Evolutionary conservation across 2,113 vertebrate genomes (phyloP), one percentile per base, ranked within the genome.

Genomic region (Crocuta crocuta): DNA sequence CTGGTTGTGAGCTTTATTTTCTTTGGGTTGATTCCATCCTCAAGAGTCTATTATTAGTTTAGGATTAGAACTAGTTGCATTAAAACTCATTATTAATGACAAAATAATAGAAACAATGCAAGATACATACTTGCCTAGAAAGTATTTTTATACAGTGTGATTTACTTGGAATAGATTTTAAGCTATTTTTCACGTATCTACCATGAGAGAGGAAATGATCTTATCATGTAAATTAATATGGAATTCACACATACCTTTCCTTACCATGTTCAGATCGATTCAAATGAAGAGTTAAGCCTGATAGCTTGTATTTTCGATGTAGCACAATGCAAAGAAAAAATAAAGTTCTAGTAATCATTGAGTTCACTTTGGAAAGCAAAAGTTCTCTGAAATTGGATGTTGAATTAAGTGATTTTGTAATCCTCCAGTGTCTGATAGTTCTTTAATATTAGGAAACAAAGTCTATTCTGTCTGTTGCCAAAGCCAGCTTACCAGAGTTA

Each of bases 321-420:
- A 70, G 24, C 65, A 53, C 24, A 45, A 23, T 43, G 21, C n/a
- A 86, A 85, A 91, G 71, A 9, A 58, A 33, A 66, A 48, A 81
- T 13, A 45, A 66, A 55, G 8, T 79, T 28, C 10, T 65, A 65
- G 16, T 88, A 50, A 48, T 79, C 50, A 43, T 24, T 58, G 65
- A 65, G 13, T 83, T 66, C 13, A 68, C 61, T 91, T 78, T 90
- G 86, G 74, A 83, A 93, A 93, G 55, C 33, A 84, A 74, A 61
- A 15, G 1, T 39, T 71, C 48, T 55, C 31, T 94, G 43, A 81
- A 93, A 68, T n/a, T 83, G 15, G 33, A 78, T 87, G 31, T 39
- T 86, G 35, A 58, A 91, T 73, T 35, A 74, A 73, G 50, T 43
- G 31, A 50, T 95, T 85, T 71, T 78, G 76, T 91, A 66, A 95